Evolutionary conservation across 2,113 vertebrate species (phyloP).

Genomic region (Platysteira castanea): DNA sequence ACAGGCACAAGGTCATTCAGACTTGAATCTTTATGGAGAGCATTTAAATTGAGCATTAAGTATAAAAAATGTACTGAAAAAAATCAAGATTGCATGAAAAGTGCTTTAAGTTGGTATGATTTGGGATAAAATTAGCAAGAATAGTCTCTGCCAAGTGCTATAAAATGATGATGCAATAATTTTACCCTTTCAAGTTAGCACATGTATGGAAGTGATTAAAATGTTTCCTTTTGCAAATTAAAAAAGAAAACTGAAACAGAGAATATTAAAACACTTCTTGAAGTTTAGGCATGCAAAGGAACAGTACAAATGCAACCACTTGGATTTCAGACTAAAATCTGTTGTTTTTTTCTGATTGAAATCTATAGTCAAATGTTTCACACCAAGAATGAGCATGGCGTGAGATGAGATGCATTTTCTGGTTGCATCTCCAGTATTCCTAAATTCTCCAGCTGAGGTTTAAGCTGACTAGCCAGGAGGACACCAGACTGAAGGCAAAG

Average conservation of each 20-base stretch:
- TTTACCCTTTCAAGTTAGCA: constrained; percentile 52
- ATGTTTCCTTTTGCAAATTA: background rate
- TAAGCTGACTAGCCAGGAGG: background rate
- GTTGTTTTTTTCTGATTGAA: background rate
- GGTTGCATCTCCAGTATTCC: background rate
- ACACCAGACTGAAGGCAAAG: background rate
- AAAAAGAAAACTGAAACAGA: background rate
- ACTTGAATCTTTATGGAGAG: constrained; percentile 5
- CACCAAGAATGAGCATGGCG: fast-evolving
- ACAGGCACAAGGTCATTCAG: constrained; percentile 47
- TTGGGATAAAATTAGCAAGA: constrained; percentile 45
- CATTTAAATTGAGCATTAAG: constrained; percentile 4
- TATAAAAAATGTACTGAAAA: background rate
- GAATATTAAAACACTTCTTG: background rate
- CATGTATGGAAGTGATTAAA: constrained; percentile 52
- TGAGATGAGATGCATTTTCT: background rate
- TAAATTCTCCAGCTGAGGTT: background rate
- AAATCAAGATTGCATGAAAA: constrained; percentile 13
- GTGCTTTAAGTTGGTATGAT: constrained; percentile 36
- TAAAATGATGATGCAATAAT: constrained; percentile 61
- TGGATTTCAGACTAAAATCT: background rate
- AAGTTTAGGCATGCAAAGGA: constrained; percentile 1
- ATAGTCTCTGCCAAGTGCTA: constrained; percentile 44
- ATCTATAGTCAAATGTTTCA: background rate
- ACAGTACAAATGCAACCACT: background rate